Evolutionary conservation across 2,113 vertebrate species (phyloP).

Genomic region (Macaca mulatta): DNA sequence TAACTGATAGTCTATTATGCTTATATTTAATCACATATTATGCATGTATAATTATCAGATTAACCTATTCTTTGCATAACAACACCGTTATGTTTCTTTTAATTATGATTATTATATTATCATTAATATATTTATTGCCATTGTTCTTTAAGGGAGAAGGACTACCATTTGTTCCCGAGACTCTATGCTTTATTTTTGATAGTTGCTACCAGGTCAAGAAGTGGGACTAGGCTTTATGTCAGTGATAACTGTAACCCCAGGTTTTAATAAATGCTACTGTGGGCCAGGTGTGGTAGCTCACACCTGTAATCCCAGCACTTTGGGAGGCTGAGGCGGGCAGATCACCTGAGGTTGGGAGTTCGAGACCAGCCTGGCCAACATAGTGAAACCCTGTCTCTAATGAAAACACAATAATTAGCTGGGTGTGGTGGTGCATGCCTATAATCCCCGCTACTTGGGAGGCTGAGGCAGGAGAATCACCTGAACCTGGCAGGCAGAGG

Average conservation of each 20-base stretch:
- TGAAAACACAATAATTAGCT: too few species aligned
- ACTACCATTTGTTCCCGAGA: not conserved
- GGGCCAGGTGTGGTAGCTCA: too few species aligned
- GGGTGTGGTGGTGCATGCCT: too few species aligned
- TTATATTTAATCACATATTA: not conserved
- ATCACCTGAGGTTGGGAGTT: too few species aligned
- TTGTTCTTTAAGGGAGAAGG: not conserved
- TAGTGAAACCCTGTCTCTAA: too few species aligned
- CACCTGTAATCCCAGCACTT: too few species aligned
- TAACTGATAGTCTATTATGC: not conserved
- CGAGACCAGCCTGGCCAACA: too few species aligned
- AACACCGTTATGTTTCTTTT: not conserved
- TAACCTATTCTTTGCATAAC: not conserved
- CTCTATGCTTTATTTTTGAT: not conserved
- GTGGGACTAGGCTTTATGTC: not conserved
- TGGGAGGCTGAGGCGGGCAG: too few species aligned
- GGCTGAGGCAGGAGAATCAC: too few species aligned
- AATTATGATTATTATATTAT: not conserved
- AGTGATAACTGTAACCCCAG: not conserved
- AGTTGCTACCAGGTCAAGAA: not conserved
- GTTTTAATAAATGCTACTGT: not conserved
- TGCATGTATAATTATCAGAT: not conserved
- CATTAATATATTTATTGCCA: fast-evolving
- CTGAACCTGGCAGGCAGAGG: too few species aligned
- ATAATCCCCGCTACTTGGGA: too few species aligned